Conservation (phyloP, 2,113 vertebrate genomes). For the Phalacrocorax aristotelis region DNA sequence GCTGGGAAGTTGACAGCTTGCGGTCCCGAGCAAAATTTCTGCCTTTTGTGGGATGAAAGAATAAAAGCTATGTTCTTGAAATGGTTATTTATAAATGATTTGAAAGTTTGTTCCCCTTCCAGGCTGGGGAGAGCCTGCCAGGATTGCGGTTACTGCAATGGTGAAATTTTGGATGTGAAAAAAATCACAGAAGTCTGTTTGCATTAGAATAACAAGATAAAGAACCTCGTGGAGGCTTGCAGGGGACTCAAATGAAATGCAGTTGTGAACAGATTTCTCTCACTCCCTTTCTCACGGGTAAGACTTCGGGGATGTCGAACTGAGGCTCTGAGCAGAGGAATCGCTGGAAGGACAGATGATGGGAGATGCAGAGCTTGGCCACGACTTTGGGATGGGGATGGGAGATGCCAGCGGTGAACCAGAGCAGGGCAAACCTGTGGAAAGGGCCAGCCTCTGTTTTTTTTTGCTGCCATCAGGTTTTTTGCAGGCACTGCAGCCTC, state of each 20-base stretch:
- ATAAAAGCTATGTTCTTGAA: conserved; percentile 73
- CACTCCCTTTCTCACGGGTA: not conserved
- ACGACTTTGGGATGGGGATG: rapidly evolving
- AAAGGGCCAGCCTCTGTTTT: no score
- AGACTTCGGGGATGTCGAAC: not conserved
- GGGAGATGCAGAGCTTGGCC: rapidly evolving
- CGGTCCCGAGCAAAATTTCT: conserved; percentile 66
- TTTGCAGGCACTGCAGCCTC: not conserved
- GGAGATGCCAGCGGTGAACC: rapidly evolving
- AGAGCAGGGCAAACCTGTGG: not conserved
- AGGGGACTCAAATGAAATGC: conserved; percentile 11
- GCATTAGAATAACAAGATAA: conserved; percentile 71
- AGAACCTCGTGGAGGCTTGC: conserved; percentile 13
- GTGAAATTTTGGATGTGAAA: conserved; percentile 63
- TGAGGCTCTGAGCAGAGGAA: not conserved
- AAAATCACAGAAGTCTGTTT: conserved; percentile 69
- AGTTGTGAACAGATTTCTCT: not conserved
- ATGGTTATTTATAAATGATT: conserved; percentile 75
- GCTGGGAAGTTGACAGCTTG: conserved; percentile 75
- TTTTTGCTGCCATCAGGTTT: not conserved
- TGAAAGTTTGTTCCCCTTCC: conserved; percentile 71
- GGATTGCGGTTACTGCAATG: conserved; percentile 50
- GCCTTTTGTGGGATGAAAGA: conserved; percentile 73
- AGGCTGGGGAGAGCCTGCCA: conserved; percentile 58
- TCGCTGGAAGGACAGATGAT: rapidly evolving